Evolutionary conservation across 2,113 vertebrate genomes (phyloP), one percentile per base, ranked within the genome.

Genomic region (Dunckerocampus dactyliophorus): DNA sequence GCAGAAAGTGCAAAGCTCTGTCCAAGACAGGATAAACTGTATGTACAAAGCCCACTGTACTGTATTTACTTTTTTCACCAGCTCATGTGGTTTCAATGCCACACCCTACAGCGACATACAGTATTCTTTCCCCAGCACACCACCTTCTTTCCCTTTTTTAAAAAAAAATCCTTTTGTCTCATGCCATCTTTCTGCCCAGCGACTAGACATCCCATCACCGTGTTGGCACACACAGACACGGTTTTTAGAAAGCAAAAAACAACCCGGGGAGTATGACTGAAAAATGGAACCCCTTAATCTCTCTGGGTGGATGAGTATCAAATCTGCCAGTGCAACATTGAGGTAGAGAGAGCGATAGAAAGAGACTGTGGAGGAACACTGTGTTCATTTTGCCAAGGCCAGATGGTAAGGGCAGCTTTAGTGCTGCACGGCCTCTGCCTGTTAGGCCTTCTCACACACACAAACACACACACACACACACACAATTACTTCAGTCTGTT

Each of bases 381-480:
- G 71, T 80, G 83, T 83, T 83, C 85, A 86, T 81, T 87, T 88
- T 80, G 83, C 83, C 85, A 80, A 79, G 83, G 82, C 82, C 87
- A 87, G 87, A 87, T 88, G 87, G 87, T 74, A 72, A 86, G 82
- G 83, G 87, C 80, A 83, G 87, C 85, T 87, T 88, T 87, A 72
- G 83, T 80, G 76, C 67, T 70, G 75, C 78, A 77, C 62, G 51
- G 69, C 69, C 76, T 75, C 76, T 84, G 76, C 61, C 82, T 56
- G 71, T 82, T 69, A 76, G 71, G 75, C 79, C 68, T 3, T 63
- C 59, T 78, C 72, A 81, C 71, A 76, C 75, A 79, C 69, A 78
- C 74, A 82, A 67, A 80, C 72, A 81, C 71, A 76, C 75, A 79
- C 69, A 78, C 74, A 82, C 69, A 63, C 53, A 78, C 14, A 70